Evolutionary conservation across 2,113 vertebrate species (phyloP).

Genomic region (Dendrocopos noguchii): DNA sequence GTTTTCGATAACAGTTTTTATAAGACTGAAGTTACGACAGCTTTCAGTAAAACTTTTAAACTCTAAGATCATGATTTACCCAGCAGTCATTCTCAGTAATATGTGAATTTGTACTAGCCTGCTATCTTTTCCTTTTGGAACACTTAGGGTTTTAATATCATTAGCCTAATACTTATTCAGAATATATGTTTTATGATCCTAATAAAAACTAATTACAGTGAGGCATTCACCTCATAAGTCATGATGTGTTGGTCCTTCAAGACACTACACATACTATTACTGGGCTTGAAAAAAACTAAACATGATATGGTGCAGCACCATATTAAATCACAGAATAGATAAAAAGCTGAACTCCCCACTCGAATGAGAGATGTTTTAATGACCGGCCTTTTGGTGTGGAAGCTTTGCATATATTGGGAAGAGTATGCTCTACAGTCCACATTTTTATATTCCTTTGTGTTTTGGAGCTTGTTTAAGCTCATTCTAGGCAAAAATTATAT

Average conservation of each 20-base stretch:
- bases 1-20: not conserved
- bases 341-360: not conserved
- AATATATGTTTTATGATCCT: slow-evolving; percentile 12
- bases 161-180: slow-evolving; percentile 27
- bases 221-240: not conserved
- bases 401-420: not conserved
- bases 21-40: not conserved
- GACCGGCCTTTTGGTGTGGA: not conserved
- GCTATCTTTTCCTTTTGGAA: not conserved
- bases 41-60: not conserved
- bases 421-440: not conserved
- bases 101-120: not conserved
- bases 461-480: not conserved
- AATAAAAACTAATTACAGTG: slow-evolving; percentile 17
- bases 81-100: not conserved
- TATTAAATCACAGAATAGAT: not conserved
- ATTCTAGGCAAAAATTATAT: not conserved
- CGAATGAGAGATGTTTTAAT: not conserved
- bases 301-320: not conserved
- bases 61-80: not conserved
- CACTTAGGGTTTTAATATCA: not conserved
- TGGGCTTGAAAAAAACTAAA: not conserved
- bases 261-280: not conserved
- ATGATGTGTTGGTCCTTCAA: accelerated
- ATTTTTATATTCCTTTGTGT: not conserved